Evolutionary conservation across 2,113 vertebrate genomes (phyloP).

Genomic region (Amia ocellicauda): DNA sequence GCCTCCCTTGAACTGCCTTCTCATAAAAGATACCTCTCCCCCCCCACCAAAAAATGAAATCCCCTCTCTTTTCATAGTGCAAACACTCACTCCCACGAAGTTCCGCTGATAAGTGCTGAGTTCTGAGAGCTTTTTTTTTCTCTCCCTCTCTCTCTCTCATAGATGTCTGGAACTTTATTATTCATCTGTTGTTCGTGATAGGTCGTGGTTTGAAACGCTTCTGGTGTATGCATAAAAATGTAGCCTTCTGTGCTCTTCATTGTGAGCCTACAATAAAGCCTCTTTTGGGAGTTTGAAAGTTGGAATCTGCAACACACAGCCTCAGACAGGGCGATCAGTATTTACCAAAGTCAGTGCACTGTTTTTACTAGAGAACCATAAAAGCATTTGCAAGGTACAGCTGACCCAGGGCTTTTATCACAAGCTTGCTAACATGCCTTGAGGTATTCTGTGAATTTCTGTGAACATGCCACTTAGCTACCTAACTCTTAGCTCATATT

Average conservation of each 20-base stretch:
- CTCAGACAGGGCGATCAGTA: not conserved
- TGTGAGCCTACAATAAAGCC: not conserved
- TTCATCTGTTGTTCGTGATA: constrained; percentile 1
- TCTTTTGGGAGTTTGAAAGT: not conserved
- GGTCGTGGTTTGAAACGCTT: not conserved
- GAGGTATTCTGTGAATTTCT: too few relatives aligned
- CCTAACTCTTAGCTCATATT: too few relatives aligned
- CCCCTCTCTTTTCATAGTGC: not conserved
- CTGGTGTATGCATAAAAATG: not conserved
- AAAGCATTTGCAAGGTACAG: too few relatives aligned
- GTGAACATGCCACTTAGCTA: too few relatives aligned
- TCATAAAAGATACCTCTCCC: not conserved
- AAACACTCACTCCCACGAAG: constrained; percentile 10
- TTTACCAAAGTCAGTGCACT: not conserved
- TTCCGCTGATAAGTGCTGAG: not conserved
- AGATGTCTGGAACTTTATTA: constrained; percentile 3
- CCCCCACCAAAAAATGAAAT: constrained; percentile 2
- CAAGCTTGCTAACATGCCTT: too few relatives aligned
- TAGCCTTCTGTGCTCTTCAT: not conserved
- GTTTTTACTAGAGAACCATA: too few relatives aligned
- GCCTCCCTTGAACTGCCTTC: constrained; percentile 6
- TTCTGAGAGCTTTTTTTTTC: constrained; percentile 3
- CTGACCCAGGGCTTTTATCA: too few relatives aligned
- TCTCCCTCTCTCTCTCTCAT: too few relatives aligned
- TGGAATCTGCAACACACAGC: not conserved